phyloP scores from a whole-genome alignment of 2,888 invertebrate species.

The Rhogogaster chlorosoma region DNA sequence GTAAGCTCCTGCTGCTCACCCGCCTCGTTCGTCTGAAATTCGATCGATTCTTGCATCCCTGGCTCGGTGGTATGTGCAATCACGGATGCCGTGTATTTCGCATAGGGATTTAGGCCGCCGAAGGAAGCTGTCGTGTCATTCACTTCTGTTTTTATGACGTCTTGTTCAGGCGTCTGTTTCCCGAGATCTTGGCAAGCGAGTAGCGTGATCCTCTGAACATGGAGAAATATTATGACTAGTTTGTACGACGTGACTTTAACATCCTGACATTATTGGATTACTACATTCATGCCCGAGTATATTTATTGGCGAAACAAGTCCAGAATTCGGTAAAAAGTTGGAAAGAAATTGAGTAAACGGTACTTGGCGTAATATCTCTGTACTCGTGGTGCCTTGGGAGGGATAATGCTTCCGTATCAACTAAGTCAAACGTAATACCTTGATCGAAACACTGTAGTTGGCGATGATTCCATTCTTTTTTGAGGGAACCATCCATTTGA shows the following conservation, averaged over 20 bases:
- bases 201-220: background rate
- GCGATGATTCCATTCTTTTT: slow-evolving; percentile 57
- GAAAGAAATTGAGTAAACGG: background rate
- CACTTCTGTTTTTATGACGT: background rate
- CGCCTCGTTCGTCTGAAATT: slow-evolving; percentile 48
- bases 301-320: background rate
- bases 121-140: background rate
- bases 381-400: background rate
- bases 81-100: slow-evolving; percentile 56
- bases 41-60: slow-evolving; percentile 36
- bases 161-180: background rate
- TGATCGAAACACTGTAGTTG: slow-evolving; percentile 57
- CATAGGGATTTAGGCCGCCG: slow-evolving; percentile 58
- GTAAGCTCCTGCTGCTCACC: slow-evolving; percentile 50
- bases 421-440: slow-evolving; percentile 26
- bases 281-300: background rate
- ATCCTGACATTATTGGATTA: background rate
- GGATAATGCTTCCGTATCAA: background rate
- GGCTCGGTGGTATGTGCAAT: slow-evolving; percentile 56
- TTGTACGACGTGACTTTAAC: slow-evolving; percentile 30
- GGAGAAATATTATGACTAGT: slow-evolving; percentile 32
- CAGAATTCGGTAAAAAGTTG: too few relatives aligned
- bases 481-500: slow-evolving; percentile 61
- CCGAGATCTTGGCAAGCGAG: background rate
- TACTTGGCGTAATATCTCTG: background rate